Percentiles rank a stretch among this genome's conserved stretches.
phyloP scores from a whole-genome alignment of 2,797 vertebrate genomes.

The Anas acuta region DNA sequence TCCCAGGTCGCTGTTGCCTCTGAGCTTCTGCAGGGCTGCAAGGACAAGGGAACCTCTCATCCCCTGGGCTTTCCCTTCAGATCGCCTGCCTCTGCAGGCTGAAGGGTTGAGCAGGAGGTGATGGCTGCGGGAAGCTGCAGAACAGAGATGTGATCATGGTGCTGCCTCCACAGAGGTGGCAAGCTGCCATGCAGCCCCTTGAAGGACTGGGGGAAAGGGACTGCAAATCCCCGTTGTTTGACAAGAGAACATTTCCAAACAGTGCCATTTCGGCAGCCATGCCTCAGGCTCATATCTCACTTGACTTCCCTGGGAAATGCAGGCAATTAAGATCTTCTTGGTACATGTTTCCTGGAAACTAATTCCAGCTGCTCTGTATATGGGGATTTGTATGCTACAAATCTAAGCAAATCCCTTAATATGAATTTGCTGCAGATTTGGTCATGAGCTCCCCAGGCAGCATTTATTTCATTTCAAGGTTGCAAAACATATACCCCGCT shows the following conservation, averaged over 20 bases:
- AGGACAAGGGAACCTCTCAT: background rate
- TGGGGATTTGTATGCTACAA: slow-evolving; percentile 24
- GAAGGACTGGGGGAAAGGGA: background rate
- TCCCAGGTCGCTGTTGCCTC: slow-evolving; percentile 79
- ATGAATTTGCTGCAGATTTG: slow-evolving; percentile 34
- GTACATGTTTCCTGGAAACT: background rate
- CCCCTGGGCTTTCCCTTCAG: background rate
- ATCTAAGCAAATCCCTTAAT: slow-evolving; percentile 52
- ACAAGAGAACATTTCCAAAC: background rate
- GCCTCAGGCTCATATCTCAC: background rate
- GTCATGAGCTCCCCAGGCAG: background rate
- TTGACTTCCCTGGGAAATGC: background rate
- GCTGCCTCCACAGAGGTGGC: background rate
- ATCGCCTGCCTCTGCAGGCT: background rate
- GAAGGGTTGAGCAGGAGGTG: background rate
- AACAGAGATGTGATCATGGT: background rate
- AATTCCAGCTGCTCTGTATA: background rate
- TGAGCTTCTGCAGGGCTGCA: slow-evolving; percentile 83
- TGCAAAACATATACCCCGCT: background rate
- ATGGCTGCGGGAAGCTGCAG: background rate
- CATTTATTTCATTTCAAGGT: background rate
- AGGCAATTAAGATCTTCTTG: slow-evolving; percentile 9
- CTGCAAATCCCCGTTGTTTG: background rate
- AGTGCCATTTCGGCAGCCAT: background rate
- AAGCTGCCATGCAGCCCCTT: background rate